Conservation (phyloP, 2,797 vertebrate species). For the Tenualosa ilisha region DNA sequence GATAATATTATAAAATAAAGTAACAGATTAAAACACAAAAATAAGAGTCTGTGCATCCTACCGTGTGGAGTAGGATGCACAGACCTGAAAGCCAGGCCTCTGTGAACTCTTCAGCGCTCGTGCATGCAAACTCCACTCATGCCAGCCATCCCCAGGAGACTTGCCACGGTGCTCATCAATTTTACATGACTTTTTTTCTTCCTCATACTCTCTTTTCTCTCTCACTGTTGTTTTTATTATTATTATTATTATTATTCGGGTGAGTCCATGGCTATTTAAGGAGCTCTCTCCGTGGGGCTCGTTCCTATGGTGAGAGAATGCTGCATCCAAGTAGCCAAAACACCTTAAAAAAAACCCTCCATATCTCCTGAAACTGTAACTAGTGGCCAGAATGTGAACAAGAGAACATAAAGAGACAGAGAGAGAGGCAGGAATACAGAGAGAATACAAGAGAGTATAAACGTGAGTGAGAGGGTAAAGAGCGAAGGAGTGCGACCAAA, state of each 20-base stretch:
- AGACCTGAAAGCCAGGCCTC: constrained; percentile 7
- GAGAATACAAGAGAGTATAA: neutral
- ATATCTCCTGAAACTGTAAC: constrained; percentile 7
- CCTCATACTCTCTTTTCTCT: constrained; percentile 48
- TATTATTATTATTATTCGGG: neutral
- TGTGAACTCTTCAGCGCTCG: neutral
- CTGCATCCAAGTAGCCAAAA: constrained; percentile 43
- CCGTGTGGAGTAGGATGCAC: neutral
- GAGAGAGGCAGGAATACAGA: neutral
- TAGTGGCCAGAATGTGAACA: neutral
- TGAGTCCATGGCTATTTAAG: constrained; percentile 55
- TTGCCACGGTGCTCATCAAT: constrained; percentile 59
- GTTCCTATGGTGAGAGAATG: constrained; percentile 54
- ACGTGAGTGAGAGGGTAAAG: neutral
- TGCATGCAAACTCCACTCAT: constrained; percentile 5
- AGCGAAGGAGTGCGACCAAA: neutral
- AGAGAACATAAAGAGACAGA: neutral
- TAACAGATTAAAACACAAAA: neutral
- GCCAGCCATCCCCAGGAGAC: neutral
- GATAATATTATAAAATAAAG: constrained; percentile 26
- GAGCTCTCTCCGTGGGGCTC: constrained; percentile 56
- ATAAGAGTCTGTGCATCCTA: neutral
- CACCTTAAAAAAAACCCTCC: constrained; percentile 27
- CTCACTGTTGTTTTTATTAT: constrained; percentile 27
- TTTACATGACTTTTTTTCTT: constrained; percentile 61